Conservation (phyloP, 1,140 invertebrate genomes). For the Drosophila teissieri region DNA sequence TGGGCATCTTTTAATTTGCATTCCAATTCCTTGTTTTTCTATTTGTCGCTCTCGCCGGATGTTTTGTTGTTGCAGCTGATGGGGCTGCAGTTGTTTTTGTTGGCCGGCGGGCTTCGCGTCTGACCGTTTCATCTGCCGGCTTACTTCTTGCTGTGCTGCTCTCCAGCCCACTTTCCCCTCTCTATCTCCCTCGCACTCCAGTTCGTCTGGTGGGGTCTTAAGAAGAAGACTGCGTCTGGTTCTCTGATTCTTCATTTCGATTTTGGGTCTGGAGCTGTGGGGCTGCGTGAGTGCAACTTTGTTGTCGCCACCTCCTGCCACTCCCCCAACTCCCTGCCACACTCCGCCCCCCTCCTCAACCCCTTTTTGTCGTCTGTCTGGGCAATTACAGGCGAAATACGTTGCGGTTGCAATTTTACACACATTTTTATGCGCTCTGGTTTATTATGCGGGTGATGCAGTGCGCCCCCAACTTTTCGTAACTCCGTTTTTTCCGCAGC, state of each 20-base stretch:
- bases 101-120: constrained; percentile 43
- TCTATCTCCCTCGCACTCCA: constrained; percentile 9
- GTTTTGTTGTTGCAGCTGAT: constrained; percentile 67
- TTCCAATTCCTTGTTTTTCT: constrained; percentile 27
- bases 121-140: constrained; percentile 65
- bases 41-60: constrained; percentile 58
- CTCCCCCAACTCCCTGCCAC: not conserved
- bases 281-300: constrained; percentile 57
- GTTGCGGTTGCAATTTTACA: constrained; percentile 54
- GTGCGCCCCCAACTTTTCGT: not conserved
- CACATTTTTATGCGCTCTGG: constrained; percentile 60
- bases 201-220: constrained; percentile 44
- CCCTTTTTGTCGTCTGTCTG: constrained; percentile 44
- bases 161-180: not conserved
- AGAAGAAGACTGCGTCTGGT: constrained; percentile 19
- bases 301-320: constrained; percentile 41
- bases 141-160: constrained; percentile 34
- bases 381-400: constrained; percentile 52
- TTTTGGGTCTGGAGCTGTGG: constrained; percentile 39
- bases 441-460: constrained; percentile 75
- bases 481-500: constrained; percentile 28
- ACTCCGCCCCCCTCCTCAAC: constrained; percentile 1
- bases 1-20: not conserved
- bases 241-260: constrained; percentile 30
- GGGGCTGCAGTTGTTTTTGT: constrained; percentile 26